These are phyloP conservation scores for Amaurobius ferox DNA, from an alignment of 2,888 invertebrate species.

Conservation along the genomic window DNA sequence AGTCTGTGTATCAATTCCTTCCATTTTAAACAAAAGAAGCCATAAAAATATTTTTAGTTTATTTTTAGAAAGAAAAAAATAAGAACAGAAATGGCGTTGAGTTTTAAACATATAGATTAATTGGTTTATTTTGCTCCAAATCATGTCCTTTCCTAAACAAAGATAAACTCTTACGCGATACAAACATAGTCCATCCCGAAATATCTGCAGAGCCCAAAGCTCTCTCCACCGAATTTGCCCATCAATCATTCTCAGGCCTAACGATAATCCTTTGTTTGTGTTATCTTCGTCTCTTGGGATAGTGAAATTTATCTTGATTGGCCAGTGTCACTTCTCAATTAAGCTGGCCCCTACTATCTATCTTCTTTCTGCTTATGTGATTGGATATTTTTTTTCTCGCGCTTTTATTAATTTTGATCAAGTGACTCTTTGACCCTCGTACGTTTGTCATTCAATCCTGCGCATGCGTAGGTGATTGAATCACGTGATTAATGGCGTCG, in stretches of 20 bases:
- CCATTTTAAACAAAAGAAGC: not conserved
- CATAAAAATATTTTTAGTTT: no score
- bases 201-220: not conserved
- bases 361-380: not conserved
- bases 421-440: conserved; percentile 19
- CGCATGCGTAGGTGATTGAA: not conserved
- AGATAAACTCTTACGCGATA: no score
- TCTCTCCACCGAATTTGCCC: not conserved
- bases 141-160: no score
- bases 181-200: not conserved
- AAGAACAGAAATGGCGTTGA: not conserved
- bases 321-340: conserved; percentile 50
- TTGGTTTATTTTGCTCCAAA: no score
- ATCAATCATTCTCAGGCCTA: conserved; percentile 37
- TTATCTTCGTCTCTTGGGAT: conserved; percentile 35
- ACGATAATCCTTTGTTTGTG: conserved; percentile 61
- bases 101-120: not conserved
- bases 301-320: conserved; percentile 54
- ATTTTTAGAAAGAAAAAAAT: not conserved
- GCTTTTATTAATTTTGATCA: conserved; percentile 58
- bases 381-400: conserved; percentile 25
- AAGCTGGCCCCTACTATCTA: not conserved
- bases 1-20: no score
- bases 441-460: conserved; percentile 30
- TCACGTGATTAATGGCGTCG: conserved; percentile 28